Evolutionary conservation across 2,797 vertebrate species (phyloP), one percentile per base, ranked within the genome.

Genomic region (Scyliorhinus canicula): DNA sequence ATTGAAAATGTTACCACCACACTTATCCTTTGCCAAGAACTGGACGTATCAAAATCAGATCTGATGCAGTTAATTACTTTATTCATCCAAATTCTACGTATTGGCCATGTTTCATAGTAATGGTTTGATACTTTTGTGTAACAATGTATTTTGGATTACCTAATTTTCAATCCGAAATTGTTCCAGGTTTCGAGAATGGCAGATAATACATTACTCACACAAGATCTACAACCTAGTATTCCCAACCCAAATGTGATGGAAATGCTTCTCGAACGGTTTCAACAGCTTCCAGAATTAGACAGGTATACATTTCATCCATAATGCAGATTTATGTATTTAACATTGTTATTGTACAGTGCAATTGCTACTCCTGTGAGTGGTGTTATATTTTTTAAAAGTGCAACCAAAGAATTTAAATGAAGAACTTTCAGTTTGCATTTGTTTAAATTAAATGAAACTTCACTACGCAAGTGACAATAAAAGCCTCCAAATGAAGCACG

Each of bases 211-310:
- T 52, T 55, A 40, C 14, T 31, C 50, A 55, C 28, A 35, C 65
- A n/a, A 52, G 69, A 74, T 55, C 26, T 9, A 2, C 44, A 93
- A 50, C 44, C 24, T 16, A 31, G 5, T 50, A 94, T 52, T n/a
- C 44, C 67, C 67, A 94, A 19, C 44, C 44, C 44, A 52, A 74
- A 74, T 94, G 12, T 85, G 52, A 95, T 82, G 31, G 91, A 95
- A 85, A 52, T 95, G 88, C 95, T 95, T 24, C 6, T 95, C 26
- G 71, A 95, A 63, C 95, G 95, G 90, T 95, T 84, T 86, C 95
- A 95, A 52, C 85, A 71, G 24, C 95, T 95, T 63, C 95, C 95
- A 95, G 95, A 95, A 69, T 91, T 52, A 82, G 95, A 95, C 47
- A 95, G 93, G 95, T 95, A 95, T 40, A 14, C 74, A 55, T 2